Evolutionary conservation across 2,888 invertebrate species (phyloP), one percentile per base, ranked within the genome.

Genomic region (Lasioglossum lativentre): DNA sequence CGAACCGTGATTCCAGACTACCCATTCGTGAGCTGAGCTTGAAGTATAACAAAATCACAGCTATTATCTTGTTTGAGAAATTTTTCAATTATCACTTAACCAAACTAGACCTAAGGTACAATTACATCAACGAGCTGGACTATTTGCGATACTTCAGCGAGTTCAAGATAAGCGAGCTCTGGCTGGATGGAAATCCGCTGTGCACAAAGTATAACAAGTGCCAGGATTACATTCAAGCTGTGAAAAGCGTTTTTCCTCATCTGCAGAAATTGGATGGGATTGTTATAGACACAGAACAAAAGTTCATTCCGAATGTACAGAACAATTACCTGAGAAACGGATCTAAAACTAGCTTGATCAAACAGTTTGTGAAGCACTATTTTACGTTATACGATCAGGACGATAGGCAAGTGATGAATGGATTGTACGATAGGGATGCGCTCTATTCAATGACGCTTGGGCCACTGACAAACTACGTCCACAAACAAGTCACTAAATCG

Each of bases 131-230:
- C 1, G 93, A 94, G 10, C 71, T 95, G 0, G 88, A 88, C 0
- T 88, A 91, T 75, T 78, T 95, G 30, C 91, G 90, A 30, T 93
- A 93, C 75, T 95, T 95, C 72, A 86, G 89, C 5, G 94, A 95
- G 42, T 94, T 90, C 47, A 93, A 93, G 78, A 93, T 95, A 70
- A 94, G 92, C 8, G 95, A 95, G 86, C 78, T 95, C 0, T 95
- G 93, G 93, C 83, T 95, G 4, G 95, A 95, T 85, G 95, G 95
- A 0, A 95, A 95, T 91, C 95, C 95, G 4, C 72, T 95, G 5
- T 95, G 95, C 34, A 38, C 78, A 0, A 91, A 88, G 38, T 95
- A 93, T 34, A 78, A 66, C 0, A 91, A 82, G 0, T 66, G 91
- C 5, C 92, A 94, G 38, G 94, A 94, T 19, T 95, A 95, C 52